Base-by-base conservation (phyloP, 2,888 invertebrate genomes). In the Barypeithes pellucidus region DNA sequence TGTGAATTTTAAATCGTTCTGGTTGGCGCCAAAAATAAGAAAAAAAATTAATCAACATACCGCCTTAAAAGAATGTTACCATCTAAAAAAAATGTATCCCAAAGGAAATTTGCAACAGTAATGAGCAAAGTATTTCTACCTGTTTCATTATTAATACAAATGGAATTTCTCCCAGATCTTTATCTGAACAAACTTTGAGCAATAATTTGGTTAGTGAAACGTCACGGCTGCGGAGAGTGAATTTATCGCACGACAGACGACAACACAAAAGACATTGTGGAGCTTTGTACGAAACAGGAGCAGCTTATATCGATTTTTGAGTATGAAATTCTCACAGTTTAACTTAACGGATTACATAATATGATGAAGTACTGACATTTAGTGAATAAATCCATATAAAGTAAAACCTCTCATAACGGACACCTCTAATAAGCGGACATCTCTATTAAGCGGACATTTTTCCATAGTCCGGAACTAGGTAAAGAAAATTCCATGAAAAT, bases 141-240 rank as follows among this genome's bases (percentile, higher is more conserved):
- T 71, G 71, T 47, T 71, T 50, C 66, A 20, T 71, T 71, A 65
- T 29, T 50, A 59, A 65, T 39, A 71, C 50, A 22, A 22, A 60
- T 43, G 65, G 70, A 70, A 70, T 70, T 63, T 70, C 45, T 54
- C 70, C 60, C 65, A 71, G 71, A 71, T 71, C 66, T 57, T 66
- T 71, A 71, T 71, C 71, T n/a, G 66, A 66, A 18, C 50, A 29
- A 50, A 20, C 59, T 5, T 9, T 11, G 45, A 47, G 66, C 43
- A 66, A 71, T 65, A 66, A 66, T 65, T 65, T 65, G 71, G 65
- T 71, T 71, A 59, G 71, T 59, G 47, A 65, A 47, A 65, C 61
- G 65, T 50, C 50, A n/a, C 24, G 47, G 45, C 71, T 39, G 65
- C 59, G 50, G 59, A 60, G 65, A 65, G 66, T 66, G 59, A 71